Conservation (phyloP, 2,888 invertebrate genomes). For the Agrenia bidenticulata region DNA sequence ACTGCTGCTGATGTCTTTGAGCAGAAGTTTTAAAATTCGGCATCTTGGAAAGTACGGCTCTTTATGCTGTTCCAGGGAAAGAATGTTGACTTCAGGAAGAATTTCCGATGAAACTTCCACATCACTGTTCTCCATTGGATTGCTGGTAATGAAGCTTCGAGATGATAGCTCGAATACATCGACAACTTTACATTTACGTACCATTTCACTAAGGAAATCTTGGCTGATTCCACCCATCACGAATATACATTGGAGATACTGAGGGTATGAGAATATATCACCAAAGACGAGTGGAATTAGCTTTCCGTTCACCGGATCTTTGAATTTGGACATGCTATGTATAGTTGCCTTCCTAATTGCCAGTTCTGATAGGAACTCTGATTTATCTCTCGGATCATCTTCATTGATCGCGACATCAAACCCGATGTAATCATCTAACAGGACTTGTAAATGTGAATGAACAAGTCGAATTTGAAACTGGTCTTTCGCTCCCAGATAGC, state of each 20-base stretch:
- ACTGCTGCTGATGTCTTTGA: neutral
- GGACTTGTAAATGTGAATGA: slow-evolving; percentile 21
- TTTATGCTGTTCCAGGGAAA: slow-evolving; percentile 4
- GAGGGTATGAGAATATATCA: slow-evolving; percentile 19
- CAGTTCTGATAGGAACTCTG: slow-evolving; percentile 21
- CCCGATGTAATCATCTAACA: slow-evolving; percentile 34
- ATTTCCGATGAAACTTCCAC: slow-evolving; percentile 14
- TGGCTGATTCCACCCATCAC: slow-evolving; percentile 24
- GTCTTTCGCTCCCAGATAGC: neutral
- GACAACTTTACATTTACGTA: slow-evolving; percentile 19
- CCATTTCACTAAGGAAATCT: slow-evolving; percentile 25
- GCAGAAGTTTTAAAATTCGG: neutral
- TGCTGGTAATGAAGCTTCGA: neutral
- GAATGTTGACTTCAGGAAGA: slow-evolving; percentile 29
- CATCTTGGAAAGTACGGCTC: neutral
- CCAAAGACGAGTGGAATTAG: slow-evolving; percentile 15
- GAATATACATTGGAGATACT: slow-evolving; percentile 22
- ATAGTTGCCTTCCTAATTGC: slow-evolving; percentile 21
- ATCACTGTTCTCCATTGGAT: neutral
- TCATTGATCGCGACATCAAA: slow-evolving; percentile 9
- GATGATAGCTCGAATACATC: slow-evolving; percentile 30
- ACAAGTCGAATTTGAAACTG: slow-evolving; percentile 21
- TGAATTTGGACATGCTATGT: slow-evolving; percentile 19
- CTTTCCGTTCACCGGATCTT: slow-evolving; percentile 2
- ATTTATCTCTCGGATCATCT: slow-evolving; percentile 15